Base-by-base conservation (phyloP, 92 coral and sea anemone genomes). In the Bergia sp. region DNA sequence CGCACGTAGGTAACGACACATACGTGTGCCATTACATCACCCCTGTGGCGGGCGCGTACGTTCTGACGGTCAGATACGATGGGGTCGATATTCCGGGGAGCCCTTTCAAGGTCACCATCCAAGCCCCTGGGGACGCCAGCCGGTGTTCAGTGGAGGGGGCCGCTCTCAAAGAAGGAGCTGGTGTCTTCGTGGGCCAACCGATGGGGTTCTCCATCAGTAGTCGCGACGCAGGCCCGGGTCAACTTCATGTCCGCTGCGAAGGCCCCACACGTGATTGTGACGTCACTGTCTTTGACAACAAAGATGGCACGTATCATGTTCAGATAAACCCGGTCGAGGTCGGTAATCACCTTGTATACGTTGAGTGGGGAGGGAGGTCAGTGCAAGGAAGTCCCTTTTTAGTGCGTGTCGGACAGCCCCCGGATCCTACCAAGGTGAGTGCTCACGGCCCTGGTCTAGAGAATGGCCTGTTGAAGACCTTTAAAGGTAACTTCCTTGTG, bases 231-330 rank as follows among this genome's bases (percentile, higher is more conserved):
- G 96, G 96, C 45, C 95, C 96, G 0, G 99, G 99, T 15, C 97
- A 93, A 82, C 90, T 97, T 82, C 93, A 92, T 73, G 98, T 97
- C 15, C 94, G 99, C 84, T 97, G 99, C 49, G 91, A 92, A 86
- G 99, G 99, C 18, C 99, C 99, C 85, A 89, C 92, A 64, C 91
- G 92, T 76, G 99, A 97, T 81, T 95, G 98, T 79, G 99, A 97
- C 83, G 96, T 93, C 89, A 94, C 94, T 58, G 95, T 96, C 67
- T 95, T 91, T 74, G 99, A 97, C 82, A 97, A 95, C 92, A 93
- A 94, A 75, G 99, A 97, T 80, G 95, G 94, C 16, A 95, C 98
- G 0, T 97, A 95, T 88, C 93, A 93, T 77, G 92, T 97, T 78
- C 96, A 97, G 91, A 94, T 97, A 39, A 91, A 75, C 73, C 99